These are phyloP conservation scores for Astropecten irregularis DNA, from an alignment of 53 echinoderm and acorn worm genomes.

Conservation along the genomic window DNA sequence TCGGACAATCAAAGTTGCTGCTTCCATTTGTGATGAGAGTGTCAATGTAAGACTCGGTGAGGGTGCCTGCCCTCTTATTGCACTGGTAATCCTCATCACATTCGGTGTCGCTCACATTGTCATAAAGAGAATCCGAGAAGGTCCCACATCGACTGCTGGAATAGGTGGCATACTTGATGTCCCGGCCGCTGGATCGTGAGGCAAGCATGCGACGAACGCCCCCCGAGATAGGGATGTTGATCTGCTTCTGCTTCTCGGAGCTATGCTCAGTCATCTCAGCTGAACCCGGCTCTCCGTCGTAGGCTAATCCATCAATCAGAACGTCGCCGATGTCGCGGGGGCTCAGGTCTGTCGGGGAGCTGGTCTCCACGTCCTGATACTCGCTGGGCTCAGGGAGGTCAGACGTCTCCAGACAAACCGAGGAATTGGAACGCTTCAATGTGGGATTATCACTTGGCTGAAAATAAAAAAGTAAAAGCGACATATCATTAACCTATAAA, in stretches of 20 bases:
- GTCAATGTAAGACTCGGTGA: not conserved
- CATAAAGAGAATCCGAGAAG: constrained; percentile 72
- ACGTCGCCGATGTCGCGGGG: constrained; percentile 31
- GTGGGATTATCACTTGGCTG: constrained; percentile 64
- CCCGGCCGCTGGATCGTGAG: constrained; percentile 64
- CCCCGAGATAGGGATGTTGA: constrained; percentile 61
- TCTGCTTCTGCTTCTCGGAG: not conserved
- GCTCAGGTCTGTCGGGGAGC: not conserved
- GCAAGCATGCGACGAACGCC: constrained; percentile 72
- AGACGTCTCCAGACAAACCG: constrained; percentile 46
- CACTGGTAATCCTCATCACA: constrained; percentile 38
- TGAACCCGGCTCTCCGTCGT: not conserved
- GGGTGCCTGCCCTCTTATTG: constrained; percentile 1
- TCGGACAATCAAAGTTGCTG: not conserved
- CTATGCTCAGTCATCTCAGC: not conserved
- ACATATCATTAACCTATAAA: not conserved
- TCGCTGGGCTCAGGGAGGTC: constrained; percentile 25
- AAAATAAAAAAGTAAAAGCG: constrained; percentile 3
- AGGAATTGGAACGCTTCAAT: constrained; percentile 72
- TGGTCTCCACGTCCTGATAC: not conserved
- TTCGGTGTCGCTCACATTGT: constrained; percentile 71
- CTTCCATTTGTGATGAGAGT: not conserved
- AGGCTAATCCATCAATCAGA: constrained; percentile 17
- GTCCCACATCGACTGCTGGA: constrained; percentile 65
- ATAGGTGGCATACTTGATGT: constrained; percentile 91